Percentiles rank a stretch among this genome's conserved stretches.
Conservation (phyloP, 30 jellyfish, hydroid and myxozoan species). For the Chrysaora quinquecirrha region DNA sequence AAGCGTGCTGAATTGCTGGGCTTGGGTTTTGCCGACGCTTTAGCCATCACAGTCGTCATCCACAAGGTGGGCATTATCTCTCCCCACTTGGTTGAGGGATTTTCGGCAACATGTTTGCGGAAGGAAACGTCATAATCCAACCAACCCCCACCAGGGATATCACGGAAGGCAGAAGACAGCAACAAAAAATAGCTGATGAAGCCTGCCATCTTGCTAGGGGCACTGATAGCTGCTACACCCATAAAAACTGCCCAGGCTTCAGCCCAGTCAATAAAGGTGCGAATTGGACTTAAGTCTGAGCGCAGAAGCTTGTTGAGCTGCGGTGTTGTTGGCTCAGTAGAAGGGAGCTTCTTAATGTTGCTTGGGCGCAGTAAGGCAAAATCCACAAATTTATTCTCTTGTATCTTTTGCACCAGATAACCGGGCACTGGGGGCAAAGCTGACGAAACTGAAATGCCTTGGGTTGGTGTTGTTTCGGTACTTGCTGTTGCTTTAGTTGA, state of each 20-base stretch:
- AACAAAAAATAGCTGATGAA: constrained; percentile 21
- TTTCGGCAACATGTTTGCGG: constrained; percentile 22
- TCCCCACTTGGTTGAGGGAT: constrained; percentile 1
- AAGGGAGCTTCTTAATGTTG: not conserved
- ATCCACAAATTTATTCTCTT: not conserved
- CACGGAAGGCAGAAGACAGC: not conserved
- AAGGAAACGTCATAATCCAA: constrained; percentile 24
- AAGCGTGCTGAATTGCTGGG: not conserved
- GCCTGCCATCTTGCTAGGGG: constrained; percentile 4
- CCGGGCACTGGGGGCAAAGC: constrained; percentile 31
- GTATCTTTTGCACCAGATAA: not conserved
- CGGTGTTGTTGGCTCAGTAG: not conserved
- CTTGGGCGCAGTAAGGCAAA: constrained; percentile 3
- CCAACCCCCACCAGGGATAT: constrained; percentile 27
- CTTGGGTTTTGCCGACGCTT: not conserved
- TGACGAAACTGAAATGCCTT: constrained; percentile 4
- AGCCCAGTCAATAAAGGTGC: constrained; percentile 2
- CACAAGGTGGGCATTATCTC: constrained; percentile 14
- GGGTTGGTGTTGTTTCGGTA: too few species aligned
- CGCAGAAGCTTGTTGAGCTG: not conserved
- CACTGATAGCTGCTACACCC: not conserved
- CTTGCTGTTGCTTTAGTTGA: too few species aligned
- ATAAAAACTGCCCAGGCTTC: constrained; percentile 21
- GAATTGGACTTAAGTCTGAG: not conserved
- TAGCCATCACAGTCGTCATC: constrained; percentile 17